Conservation (phyloP, 2,113 vertebrate genomes). For the Sander vitreus region DNA sequence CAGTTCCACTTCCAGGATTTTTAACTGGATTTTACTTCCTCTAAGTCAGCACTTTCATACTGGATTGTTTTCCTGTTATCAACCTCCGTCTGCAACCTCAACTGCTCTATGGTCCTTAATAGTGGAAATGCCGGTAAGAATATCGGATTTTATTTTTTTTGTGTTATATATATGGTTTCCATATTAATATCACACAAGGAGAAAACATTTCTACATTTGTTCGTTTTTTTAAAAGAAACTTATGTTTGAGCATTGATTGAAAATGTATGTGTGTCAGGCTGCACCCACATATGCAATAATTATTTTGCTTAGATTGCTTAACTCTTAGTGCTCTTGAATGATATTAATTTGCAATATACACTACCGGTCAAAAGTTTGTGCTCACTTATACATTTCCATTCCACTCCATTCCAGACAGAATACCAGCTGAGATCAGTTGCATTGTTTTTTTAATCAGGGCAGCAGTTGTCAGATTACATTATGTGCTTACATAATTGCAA, state of each 20-base stretch:
- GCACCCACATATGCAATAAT: background rate
- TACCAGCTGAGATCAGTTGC: no score
- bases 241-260: background rate
- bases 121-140: slow-evolving; percentile 62
- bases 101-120: background rate
- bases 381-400: no score
- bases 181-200: background rate
- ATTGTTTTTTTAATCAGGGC: no score
- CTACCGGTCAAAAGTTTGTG: no score
- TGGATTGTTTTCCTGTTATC: slow-evolving; percentile 47
- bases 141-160: background rate
- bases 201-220: background rate
- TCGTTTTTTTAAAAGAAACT: background rate
- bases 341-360: background rate
- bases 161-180: background rate
- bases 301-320: background rate
- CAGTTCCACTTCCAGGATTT: slow-evolving; percentile 46
- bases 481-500: no score
- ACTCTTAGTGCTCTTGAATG: background rate
- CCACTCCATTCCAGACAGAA: no score
- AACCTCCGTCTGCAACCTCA: slow-evolving; percentile 4
- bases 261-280: slow-evolving; percentile 1
- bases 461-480: no score
- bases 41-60: slow-evolving; percentile 9
- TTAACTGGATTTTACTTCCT: slow-evolving; percentile 45